These are phyloP conservation scores for Melanargia galathea DNA, from an alignment of 2,888 invertebrate species.

Conservation along the genomic window DNA sequence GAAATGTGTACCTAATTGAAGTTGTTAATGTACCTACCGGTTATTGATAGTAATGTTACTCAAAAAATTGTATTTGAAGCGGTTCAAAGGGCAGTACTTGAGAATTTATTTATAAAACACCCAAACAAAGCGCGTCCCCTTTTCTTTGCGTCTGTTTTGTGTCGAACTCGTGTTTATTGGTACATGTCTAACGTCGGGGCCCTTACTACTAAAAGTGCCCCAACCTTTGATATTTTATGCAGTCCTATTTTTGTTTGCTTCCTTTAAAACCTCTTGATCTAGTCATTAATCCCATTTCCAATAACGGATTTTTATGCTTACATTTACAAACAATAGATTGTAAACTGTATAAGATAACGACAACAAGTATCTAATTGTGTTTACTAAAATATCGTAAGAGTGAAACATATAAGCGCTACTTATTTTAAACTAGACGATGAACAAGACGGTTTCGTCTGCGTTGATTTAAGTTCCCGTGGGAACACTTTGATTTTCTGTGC, in stretches of 20 bases:
- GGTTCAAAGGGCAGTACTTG: conserved; percentile 57
- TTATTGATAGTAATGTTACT: conserved; percentile 5
- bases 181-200: conserved; percentile 58
- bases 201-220: conserved; percentile 50
- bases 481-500: too few species aligned
- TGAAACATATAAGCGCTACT: too few species aligned
- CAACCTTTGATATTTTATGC: conserved; percentile 59
- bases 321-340: conserved; percentile 5
- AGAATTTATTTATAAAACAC: conserved; percentile 65
- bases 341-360: too few species aligned
- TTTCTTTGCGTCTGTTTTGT: conserved; percentile 70
- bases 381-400: too few species aligned
- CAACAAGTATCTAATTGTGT: too few species aligned
- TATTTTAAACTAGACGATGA: too few species aligned
- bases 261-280: conserved; percentile 40
- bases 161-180: conserved; percentile 73
- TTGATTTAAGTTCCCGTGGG: too few species aligned
- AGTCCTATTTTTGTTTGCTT: conserved; percentile 47
- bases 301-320: conserved; percentile 10
- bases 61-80: conserved; percentile 44
- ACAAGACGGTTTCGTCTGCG: too few species aligned
- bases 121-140: conserved; percentile 68
- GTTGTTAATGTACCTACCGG: neutral
- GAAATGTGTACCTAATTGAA: neutral
- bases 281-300: conserved; percentile 33